These are phyloP conservation scores for Potamilus streckersoni DNA, from an alignment of 1,140 invertebrate species.

Conservation along the genomic window DNA sequence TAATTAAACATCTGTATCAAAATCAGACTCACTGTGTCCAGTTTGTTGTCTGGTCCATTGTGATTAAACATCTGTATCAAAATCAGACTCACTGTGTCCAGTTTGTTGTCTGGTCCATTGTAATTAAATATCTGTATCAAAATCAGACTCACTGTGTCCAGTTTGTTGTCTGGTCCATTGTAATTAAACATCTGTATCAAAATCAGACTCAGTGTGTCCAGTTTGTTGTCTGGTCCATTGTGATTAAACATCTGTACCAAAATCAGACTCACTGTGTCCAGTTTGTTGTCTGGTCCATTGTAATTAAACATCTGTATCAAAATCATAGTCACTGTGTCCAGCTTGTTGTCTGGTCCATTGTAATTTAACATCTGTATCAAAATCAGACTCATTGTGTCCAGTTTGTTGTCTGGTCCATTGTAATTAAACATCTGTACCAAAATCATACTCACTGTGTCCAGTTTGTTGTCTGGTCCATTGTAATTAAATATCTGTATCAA, in stretches of 20 bases:
- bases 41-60: constrained; percentile 79
- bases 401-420: constrained; percentile 79
- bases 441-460: constrained; percentile 72
- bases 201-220: constrained; percentile 72
- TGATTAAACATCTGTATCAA: constrained; percentile 78
- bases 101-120: constrained; percentile 79
- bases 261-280: constrained; percentile 72
- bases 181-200: constrained; percentile 78
- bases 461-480: constrained; percentile 79
- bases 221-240: constrained; percentile 79
- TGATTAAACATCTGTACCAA: constrained; percentile 78
- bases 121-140: constrained; percentile 78
- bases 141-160: constrained; percentile 72
- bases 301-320: constrained; percentile 78
- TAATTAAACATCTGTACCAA: constrained; percentile 78
- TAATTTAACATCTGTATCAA: constrained; percentile 78
- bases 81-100: constrained; percentile 72
- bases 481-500: constrained; percentile 78
- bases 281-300: constrained; percentile 79
- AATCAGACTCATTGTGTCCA: constrained; percentile 72
- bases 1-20: constrained; percentile 78
- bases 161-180: constrained; percentile 79
- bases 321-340: constrained; percentile 72
- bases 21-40: constrained; percentile 72
- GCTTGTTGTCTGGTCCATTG: constrained; percentile 79